Base-by-base conservation (phyloP, 2,113 vertebrate species). In the Tiliqua scincoides region DNA sequence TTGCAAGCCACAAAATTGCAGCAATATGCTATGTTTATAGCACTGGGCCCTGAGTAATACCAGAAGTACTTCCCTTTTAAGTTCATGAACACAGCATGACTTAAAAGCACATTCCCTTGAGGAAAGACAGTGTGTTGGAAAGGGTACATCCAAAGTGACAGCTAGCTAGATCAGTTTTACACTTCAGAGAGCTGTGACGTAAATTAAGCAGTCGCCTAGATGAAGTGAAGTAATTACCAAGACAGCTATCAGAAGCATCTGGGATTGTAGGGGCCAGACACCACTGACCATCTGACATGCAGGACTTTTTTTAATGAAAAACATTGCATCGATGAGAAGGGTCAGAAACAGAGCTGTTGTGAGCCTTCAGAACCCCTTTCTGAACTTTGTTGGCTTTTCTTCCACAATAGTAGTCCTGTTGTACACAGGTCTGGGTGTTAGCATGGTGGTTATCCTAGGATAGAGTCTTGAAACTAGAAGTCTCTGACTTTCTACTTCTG, bases 21-120 rank as follows among this genome's bases (percentile, higher is more conserved):
- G 25, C 3, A 15, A 15, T 14, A 18, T 14, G 30, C 54, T 57
- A 6, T 57, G 54, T 12, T 57, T 17, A 12, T 12, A 57, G 2
- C 17, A 57, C 54, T 57, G 17, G 52, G n/a, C 27, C 17, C 1
- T 40, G 6, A 15, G 37, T 1, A 2, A 54, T 17, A 62, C 35
- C 8, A 2, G 37, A 30, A 40, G n/a, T 2, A 37, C 6, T 48
- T 54, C 84, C 0, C 0, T 1, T 0, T 0, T 6, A 0, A 6
- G 17, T 7, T 1, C 30, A n/a, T 30, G 14, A 52, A 35, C 8
- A 2, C 2, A 74, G 0, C 4, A 0, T 4, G 30, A 75, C 71
- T 65, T 68, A 70, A 79, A 61, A 72, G 54, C 7, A 43, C 57
- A 79, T 43, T 61, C 35, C 52, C 37, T 54, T 61, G 52, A 21